Evolutionary conservation across 2,888 invertebrate genomes (phyloP).

Genomic region (Tuberolachnus salignus): DNA sequence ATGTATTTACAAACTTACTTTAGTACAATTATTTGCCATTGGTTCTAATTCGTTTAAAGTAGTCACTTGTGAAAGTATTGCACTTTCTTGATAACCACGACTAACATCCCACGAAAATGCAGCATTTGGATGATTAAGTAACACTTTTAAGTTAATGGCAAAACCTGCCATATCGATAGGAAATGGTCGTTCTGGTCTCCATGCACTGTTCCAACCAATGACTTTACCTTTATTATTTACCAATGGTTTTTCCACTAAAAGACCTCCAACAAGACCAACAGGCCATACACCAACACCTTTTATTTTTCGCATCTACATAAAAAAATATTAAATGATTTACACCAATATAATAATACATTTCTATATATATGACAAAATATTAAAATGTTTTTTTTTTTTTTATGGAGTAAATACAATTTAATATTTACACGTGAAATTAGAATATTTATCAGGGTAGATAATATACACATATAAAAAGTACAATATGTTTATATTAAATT

Average conservation of each 20-base stretch:
- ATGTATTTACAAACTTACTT: slow-evolving; percentile 64
- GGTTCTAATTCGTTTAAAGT: slow-evolving; percentile 83
- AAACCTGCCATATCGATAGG: slow-evolving; percentile 99
- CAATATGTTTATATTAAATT: too few species aligned
- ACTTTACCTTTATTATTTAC: slow-evolving; percentile 71
- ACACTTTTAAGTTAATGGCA: slow-evolving; percentile 79
- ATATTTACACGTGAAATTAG: too few species aligned
- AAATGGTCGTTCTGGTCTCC: slow-evolving; percentile 90
- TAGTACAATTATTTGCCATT: slow-evolving; percentile 85
- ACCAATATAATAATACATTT: background rate
- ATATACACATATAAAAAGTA: too few species aligned
- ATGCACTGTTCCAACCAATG: slow-evolving; percentile 74
- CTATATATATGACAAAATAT: too few species aligned
- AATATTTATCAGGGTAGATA: too few species aligned
- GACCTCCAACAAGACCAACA: slow-evolving; percentile 93
- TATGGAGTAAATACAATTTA: too few species aligned
- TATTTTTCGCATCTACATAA: slow-evolving; percentile 79
- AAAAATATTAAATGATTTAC: too few species aligned
- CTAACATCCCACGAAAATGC: slow-evolving; percentile 83
- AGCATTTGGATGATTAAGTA: slow-evolving; percentile 70
- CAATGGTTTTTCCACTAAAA: slow-evolving; percentile 89
- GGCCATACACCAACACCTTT: slow-evolving; percentile 90
- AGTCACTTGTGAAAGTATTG: slow-evolving; percentile 74
- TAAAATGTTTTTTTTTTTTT: too few species aligned
- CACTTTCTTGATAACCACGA: slow-evolving; percentile 88